phyloP scores from a whole-genome alignment of 2,888 invertebrate species.

The Drosophila meridionalis region DNA sequence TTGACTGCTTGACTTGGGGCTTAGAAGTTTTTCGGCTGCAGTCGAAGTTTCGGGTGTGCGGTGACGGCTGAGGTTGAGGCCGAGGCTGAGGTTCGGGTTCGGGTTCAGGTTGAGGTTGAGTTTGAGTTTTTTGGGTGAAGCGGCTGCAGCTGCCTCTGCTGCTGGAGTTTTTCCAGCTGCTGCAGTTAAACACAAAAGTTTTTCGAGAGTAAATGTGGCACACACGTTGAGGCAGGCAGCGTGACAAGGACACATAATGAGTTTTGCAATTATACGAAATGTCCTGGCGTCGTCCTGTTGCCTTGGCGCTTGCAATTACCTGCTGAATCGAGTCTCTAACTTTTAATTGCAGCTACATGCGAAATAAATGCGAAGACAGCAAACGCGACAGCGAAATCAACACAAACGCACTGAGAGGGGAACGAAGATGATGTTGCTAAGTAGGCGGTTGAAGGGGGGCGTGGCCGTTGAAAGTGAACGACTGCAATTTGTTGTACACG shows the following conservation, averaged over 20 bases:
- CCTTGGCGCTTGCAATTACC: conserved; percentile 63
- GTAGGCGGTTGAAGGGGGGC: background rate
- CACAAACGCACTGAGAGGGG: conserved; percentile 1
- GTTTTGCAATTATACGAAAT: conserved; percentile 69
- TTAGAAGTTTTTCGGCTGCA: conserved; percentile 39
- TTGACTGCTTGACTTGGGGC: conserved; percentile 76
- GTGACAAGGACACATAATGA: conserved; percentile 60
- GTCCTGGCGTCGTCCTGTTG: conserved; percentile 37
- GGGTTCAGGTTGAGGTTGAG: conserved; percentile 3
- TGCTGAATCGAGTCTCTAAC: conserved; percentile 66
- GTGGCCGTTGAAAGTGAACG: conserved; percentile 13
- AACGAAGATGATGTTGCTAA: background rate
- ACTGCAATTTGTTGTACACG: conserved; percentile 39
- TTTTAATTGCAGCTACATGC: conserved; percentile 78
- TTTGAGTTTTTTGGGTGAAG: conserved; percentile 5
- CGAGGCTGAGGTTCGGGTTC: background rate
- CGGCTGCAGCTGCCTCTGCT: conserved; percentile 18
- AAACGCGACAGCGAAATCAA: conserved; percentile 22
- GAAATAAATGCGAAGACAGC: conserved; percentile 54
- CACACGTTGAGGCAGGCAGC: conserved; percentile 15
- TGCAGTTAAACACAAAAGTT: conserved; percentile 67
- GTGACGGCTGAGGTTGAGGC: conserved; percentile 8
- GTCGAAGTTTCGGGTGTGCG: conserved; percentile 20
- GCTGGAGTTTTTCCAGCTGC: conserved; percentile 65
- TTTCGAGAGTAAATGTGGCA: conserved; percentile 17